phyloP scores from a whole-genome alignment of 2,888 invertebrate species.

The Andrena trimmerana region DNA sequence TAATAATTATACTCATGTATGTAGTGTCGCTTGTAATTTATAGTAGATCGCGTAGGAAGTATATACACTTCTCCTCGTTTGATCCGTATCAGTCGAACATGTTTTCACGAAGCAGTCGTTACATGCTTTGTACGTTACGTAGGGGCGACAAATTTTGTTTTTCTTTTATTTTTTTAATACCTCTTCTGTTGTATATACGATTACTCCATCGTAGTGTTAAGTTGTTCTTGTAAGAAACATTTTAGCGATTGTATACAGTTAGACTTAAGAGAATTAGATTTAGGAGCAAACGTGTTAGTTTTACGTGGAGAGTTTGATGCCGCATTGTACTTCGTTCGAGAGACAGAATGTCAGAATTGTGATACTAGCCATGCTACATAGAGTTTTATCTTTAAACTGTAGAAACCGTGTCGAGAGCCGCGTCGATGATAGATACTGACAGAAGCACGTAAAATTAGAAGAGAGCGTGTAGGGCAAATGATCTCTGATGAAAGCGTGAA shows the following conservation, averaged over 20 bases:
- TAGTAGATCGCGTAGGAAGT: slow-evolving; percentile 41
- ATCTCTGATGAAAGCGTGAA: slow-evolving; percentile 80
- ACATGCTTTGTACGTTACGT: slow-evolving; percentile 17
- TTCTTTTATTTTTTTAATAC: neutral
- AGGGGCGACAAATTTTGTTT: neutral
- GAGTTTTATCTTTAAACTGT: slow-evolving; percentile 72
- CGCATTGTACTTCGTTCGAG: slow-evolving; percentile 55
- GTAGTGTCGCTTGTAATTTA: slow-evolving; percentile 50
- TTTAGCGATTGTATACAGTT: neutral
- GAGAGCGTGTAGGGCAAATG: slow-evolving; percentile 70
- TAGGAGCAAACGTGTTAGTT: slow-evolving; percentile 28
- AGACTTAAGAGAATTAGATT: slow-evolving; percentile 7
- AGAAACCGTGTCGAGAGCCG: slow-evolving; percentile 50
- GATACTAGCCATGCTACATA: slow-evolving; percentile 83
- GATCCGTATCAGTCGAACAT: neutral
- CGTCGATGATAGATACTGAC: slow-evolving; percentile 30
- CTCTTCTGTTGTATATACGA: slow-evolving; percentile 49
- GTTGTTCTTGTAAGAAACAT: slow-evolving; percentile 30
- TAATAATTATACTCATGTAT: slow-evolving; percentile 45
- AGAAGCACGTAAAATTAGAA: slow-evolving; percentile 22
- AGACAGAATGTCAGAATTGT: slow-evolving; percentile 78
- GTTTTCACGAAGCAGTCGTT: slow-evolving; percentile 24
- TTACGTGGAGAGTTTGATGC: slow-evolving; percentile 15
- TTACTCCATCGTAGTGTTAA: neutral
- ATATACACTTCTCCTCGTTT: slow-evolving; percentile 10